Evolutionary conservation across 2,888 invertebrate species (phyloP), one percentile per base, ranked within the genome.

Genomic region (Villa cingulata): DNA sequence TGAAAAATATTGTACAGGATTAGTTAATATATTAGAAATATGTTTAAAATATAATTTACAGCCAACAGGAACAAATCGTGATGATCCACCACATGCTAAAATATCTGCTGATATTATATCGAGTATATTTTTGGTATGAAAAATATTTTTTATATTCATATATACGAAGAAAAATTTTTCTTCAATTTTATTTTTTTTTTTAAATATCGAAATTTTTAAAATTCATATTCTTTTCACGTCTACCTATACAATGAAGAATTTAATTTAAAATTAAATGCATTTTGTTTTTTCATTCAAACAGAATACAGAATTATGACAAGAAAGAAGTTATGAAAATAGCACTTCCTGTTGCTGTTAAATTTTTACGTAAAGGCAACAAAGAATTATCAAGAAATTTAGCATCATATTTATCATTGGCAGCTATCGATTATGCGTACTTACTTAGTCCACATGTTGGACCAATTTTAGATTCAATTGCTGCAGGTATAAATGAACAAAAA

Each of bases 31-130:
- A 45, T 71, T 95, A 50, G 87, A 90, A 71, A 85, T 86, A 32
- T 94, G 92, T 61, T 72, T 94, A 55, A 81, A 85, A 63, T 88
- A 92, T 74, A 89, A 89, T 68, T 73, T 92, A 56, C 85, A 87
- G 70, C 86, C 88, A 0, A 64, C 74, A 1, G 61, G 62, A 18
- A 72, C 77, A 32, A 70, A 76, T 19, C 86, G 88, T 68, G 86
- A 87, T 62, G 92, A 94, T 71, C 89, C 92, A 36, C 92, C 94
- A 2, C 94, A 95, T 75, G 90, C 92, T 41, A 95, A 95, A 72
- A 94, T 95, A 61, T 91, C 92, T 18, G 88, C 90, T 41, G 95
- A 95, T 72, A 82, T 95, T 53, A 86, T 95, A 62, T 90, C 91
- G 56, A 91, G 90, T 70, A 84, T 95, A 66, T 94, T 95, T 71